Evolutionary conservation across 2,113 vertebrate genomes (phyloP), one percentile per base, ranked within the genome.

Genomic region (Phyllostomus discolor): DNA sequence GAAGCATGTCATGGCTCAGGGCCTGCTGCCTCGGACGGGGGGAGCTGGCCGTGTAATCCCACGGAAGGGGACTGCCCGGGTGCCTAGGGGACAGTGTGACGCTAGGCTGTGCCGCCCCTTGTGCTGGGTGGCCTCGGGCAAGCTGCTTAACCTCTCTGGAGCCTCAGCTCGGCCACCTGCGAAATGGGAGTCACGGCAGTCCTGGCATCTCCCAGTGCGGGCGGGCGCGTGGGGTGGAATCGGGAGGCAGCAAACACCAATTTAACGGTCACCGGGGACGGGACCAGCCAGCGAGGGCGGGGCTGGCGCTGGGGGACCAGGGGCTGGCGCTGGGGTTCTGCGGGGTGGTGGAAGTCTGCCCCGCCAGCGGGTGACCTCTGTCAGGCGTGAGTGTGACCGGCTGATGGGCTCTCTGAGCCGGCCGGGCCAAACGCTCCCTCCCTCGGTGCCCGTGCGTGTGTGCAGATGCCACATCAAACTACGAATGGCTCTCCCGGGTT

Each of bases 401-500:
- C 82, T 43, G 38, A 67, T 7, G 43, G 0, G 0, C 54, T 19
- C 4, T 9, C 22, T 33, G 75, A 84, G 62, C 57, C 66, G 35
- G 86, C 88, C 90, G 43, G 64, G 90, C 38, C 81, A 26, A 14
- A n/a, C 0, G 35, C 24, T 2, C 50, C 38, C 38, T 41, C 83
- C 87, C 87, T 31, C 11, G n/a, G 89, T 1, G 52, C 95, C 92
- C 85, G 70, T 26, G 2, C 67, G 81, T 86, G 54, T 66, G 50
- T 69, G 66, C 91, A 88, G 62, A 83, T 35, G 76, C 92, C 84
- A 78, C 70, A 9, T 26, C 80, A n/a, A 76, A 92, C 84, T 14
- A 43, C 78, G 2, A 24, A 41, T 20, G 19, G 95, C 95, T 96
- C 92, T 95, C 92, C 88, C 94, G 84, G 92, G 94, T 79, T 2